These are phyloP conservation scores for Drosophila lowei DNA, from an alignment of 1,140 invertebrate genomes.

Conservation along the genomic window DNA sequence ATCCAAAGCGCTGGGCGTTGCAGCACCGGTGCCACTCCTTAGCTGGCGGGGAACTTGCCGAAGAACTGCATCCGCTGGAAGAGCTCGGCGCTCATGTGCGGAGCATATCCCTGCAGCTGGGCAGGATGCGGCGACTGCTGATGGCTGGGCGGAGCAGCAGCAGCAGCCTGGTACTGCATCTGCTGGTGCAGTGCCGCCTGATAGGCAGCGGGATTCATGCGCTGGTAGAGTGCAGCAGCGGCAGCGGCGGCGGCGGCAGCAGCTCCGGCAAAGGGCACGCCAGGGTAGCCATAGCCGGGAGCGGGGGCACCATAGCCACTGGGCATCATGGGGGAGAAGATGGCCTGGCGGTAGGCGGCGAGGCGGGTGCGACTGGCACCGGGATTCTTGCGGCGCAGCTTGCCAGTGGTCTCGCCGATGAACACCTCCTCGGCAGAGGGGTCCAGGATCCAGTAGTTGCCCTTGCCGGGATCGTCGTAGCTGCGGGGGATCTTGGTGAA, in stretches of 20 bases:
- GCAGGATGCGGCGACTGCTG: slow-evolving; percentile 32
- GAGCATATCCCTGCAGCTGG: slow-evolving; percentile 52
- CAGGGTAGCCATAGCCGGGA: slow-evolving; percentile 65
- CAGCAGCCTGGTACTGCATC: slow-evolving; percentile 53
- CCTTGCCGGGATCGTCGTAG: slow-evolving; percentile 97
- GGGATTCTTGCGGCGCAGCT: slow-evolving; percentile 93
- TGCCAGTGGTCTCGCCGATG: slow-evolving; percentile 98
- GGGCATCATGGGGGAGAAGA: slow-evolving; percentile 83
- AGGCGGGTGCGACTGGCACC: slow-evolving; percentile 92
- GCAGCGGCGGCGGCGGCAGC: slow-evolving; percentile 70
- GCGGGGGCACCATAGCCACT: slow-evolving; percentile 51
- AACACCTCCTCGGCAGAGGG: slow-evolving; percentile 97
- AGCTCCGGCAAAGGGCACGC: slow-evolving; percentile 62
- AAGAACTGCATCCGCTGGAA: slow-evolving; percentile 82
- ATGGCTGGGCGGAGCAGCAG: slow-evolving; percentile 11
- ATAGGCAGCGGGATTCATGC: slow-evolving; percentile 75
- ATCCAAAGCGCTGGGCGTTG: slow-evolving; percentile 72
- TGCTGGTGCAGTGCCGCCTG: slow-evolving; percentile 53
- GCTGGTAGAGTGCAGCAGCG: slow-evolving; percentile 73
- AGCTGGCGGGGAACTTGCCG: slow-evolving; percentile 76
- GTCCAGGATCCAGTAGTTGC: slow-evolving; percentile 98
- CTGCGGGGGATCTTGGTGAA: slow-evolving; percentile 98
- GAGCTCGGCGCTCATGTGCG: slow-evolving; percentile 67
- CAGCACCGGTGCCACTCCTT: slow-evolving; percentile 16
- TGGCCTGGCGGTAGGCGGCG: slow-evolving; percentile 92